Percentiles rank a stretch among this genome's conserved stretches.
These are phyloP conservation scores for Pelecanoides urinatrix DNA, from an alignment of 2,113 vertebrate genomes.

Conservation along the genomic window DNA sequence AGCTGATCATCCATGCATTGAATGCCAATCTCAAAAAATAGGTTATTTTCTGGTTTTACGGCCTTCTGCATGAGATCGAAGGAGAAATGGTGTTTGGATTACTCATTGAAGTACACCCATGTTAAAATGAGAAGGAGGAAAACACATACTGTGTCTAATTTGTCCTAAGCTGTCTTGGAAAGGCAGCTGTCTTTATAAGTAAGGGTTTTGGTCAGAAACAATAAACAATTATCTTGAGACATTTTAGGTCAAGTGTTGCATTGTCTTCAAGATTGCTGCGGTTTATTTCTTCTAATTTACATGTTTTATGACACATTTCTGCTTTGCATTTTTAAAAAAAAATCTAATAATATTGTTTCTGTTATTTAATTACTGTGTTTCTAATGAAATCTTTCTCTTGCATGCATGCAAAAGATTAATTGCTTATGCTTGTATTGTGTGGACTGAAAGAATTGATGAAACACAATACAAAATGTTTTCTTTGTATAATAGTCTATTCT, in stretches of 20 bases:
- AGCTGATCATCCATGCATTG: neutral
- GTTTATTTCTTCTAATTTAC: neutral
- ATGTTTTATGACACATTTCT: neutral
- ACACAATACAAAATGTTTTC: neutral
- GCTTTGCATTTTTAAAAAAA: neutral
- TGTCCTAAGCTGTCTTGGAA: neutral
- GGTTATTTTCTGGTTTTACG: neutral
- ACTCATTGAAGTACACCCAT: neutral
- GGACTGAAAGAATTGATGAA: neutral
- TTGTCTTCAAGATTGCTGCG: neutral
- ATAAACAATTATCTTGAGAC: neutral
- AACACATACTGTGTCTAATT: neutral
- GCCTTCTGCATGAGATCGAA: neutral
- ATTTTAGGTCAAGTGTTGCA: neutral
- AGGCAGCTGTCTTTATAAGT: neutral
- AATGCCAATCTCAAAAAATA: neutral
- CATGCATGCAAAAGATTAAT: neutral
- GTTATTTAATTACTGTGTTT: neutral
- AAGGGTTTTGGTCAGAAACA: neutral
- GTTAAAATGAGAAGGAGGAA: neutral
- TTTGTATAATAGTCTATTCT: neutral
- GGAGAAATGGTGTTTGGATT: neutral
- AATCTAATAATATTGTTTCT: neutral
- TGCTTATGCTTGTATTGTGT: neutral
- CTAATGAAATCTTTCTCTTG: neutral